A percentile compares a stretch with the other conserved stretches of the same genome.
phyloP scores from a whole-genome alignment of 1,140 invertebrate genomes.

The Agrypnia vestita region DNA sequence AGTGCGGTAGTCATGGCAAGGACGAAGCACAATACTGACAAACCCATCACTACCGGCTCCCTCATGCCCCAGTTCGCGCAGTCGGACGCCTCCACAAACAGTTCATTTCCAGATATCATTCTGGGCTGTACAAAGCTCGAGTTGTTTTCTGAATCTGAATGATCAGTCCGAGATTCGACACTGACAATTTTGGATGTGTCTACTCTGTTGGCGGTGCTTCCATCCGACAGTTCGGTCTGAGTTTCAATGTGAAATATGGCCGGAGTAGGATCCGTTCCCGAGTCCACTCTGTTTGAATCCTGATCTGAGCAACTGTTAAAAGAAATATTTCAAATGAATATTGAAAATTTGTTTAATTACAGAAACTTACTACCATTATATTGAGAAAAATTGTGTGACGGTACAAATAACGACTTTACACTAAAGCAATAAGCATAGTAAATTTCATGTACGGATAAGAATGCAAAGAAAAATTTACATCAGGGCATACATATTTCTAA shows the following conservation, averaged over 20 bases:
- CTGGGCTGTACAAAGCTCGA: background rate
- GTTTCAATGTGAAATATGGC: background rate
- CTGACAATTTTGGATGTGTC: background rate
- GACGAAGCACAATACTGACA: background rate
- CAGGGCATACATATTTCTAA: too few relatives aligned
- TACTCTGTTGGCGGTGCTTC: background rate
- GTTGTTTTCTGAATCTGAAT: background rate
- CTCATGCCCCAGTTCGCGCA: slow-evolving; percentile 6
- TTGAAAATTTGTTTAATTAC: too few relatives aligned
- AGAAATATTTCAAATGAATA: too few relatives aligned
- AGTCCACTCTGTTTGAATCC: background rate
- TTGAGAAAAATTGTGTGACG: too few relatives aligned
- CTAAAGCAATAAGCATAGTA: too few relatives aligned
- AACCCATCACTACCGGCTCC: slow-evolving; percentile 1
- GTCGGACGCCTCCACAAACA: background rate
- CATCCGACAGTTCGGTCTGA: background rate
- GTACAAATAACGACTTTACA: too few relatives aligned
- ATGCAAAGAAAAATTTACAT: too few relatives aligned
- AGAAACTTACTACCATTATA: too few relatives aligned
- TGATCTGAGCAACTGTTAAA: background rate
- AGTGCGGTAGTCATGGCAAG: background rate
- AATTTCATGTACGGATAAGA: too few relatives aligned
- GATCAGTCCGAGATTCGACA: background rate
- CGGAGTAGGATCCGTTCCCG: background rate
- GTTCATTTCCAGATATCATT: background rate